These are phyloP conservation scores for Enteromius paludinosus DNA, from an alignment of 2,797 vertebrate genomes.

Conservation along the genomic window DNA sequence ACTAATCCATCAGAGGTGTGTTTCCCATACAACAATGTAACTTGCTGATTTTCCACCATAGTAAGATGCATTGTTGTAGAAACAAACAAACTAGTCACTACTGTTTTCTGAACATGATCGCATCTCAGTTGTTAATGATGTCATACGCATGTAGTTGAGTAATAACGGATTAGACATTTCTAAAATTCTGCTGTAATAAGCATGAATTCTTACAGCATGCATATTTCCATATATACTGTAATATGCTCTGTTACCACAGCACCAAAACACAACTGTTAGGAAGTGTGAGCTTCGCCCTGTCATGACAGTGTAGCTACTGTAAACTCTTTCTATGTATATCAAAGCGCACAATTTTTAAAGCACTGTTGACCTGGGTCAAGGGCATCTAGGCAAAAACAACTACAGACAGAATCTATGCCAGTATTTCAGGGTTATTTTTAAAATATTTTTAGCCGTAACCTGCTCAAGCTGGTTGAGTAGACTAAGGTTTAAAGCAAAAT, in stretches of 20 bases:
- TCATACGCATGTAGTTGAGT: too few relatives aligned
- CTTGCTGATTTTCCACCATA: too few relatives aligned
- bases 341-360: slow-evolving; percentile 25
- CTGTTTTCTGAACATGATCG: too few relatives aligned
- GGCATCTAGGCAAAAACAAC: slow-evolving; percentile 9
- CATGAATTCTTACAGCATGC: not conserved
- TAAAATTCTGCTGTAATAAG: not conserved
- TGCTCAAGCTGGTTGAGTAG: not conserved
- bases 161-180: not conserved
- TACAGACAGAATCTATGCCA: not conserved
- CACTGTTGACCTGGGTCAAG: not conserved
- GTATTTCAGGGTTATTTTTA: not conserved
- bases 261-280: slow-evolving; percentile 22
- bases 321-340: slow-evolving; percentile 38
- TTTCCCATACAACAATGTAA: too few relatives aligned
- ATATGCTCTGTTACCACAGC: not conserved
- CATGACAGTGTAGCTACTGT: slow-evolving; percentile 35
- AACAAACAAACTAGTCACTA: too few relatives aligned
- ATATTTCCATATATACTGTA: not conserved
- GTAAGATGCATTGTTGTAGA: too few relatives aligned
- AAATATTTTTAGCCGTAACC: not conserved
- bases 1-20: not conserved
- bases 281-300: slow-evolving; percentile 9
- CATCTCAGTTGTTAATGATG: too few relatives aligned
- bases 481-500: not conserved